Base-by-base conservation (phyloP, 2,888 invertebrate genomes). In the Eristalis tenax region DNA sequence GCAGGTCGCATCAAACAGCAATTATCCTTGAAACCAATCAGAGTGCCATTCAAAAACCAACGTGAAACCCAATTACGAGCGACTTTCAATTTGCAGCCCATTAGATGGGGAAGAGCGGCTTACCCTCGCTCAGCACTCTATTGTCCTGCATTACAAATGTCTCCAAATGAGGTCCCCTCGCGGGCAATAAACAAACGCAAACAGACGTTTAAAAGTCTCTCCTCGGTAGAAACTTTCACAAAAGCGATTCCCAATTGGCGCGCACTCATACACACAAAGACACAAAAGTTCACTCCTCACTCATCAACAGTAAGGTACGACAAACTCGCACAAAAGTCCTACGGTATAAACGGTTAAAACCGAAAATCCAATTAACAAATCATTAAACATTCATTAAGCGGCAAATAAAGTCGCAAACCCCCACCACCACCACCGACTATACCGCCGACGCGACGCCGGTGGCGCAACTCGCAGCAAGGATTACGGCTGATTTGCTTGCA, bases 331-430 rank as follows among this genome's bases (percentile, higher is more conserved):
- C 50, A 50, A 50, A 18, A 50, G 50, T 50, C 50, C 50, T 50
- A 50, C 50, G 50, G 8, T 80, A 78, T 83, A 87, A 82, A 80
- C 59, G 86, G 59, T 91, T 88, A 88, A 91, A 91, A 91, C 91
- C 91, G 91, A 90, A 92, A 92, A 92, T 92, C 92, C 92, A 92
- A 92, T 92, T 92, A 92, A 92, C 92, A 92, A 92, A 92, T 92
- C 92, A 92, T 92, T 92, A 92, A 92, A 92, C 92, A 91, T 92
- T 92, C 91, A 92, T 92, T 92, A 92, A 91, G 91, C 92, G 65
- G 81, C 75, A 86, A 75, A 85, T 82, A 88, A 77, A 84, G 81
- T 81, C 78, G 80, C 50, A 50, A 50, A 18, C 4, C 50, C 18
- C 73, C 79, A 38, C 50, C 23, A 18, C 61, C 57, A 64, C 38